Evolutionary conservation across 1,140 invertebrate genomes (phyloP), one percentile per base, ranked within the genome.

Genomic region (Latrodectus geometricus): DNA sequence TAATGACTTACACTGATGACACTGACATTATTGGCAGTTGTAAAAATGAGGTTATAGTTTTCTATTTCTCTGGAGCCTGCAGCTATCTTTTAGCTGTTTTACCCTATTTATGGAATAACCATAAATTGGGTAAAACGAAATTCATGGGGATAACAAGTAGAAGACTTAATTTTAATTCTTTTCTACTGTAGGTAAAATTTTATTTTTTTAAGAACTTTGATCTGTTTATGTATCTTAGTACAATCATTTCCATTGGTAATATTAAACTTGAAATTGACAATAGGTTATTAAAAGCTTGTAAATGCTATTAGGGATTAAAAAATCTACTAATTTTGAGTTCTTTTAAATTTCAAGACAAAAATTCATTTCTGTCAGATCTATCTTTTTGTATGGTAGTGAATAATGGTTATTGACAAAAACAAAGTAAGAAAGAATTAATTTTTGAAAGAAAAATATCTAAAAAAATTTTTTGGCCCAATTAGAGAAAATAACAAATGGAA

Each of bases 241-340:
- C 66, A 11, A 69, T 69, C 15, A 69, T 69, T 69, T 69, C 66
- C n/a, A 69, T 9, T 8, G 9, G n/a, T n/a, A n/a, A 21, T 69
- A n/a, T 69, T 21, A 69, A 69, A 69, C 66, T 69, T 69, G 66
- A 21, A 69, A 69, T 69, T 69, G n/a, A 69, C 66, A 56, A 56
- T 56, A 9, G n/a, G n/a, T n/a, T n/a, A 56, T 56, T 56, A 8
- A 56, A 56, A 14, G 54, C 66, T 69, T 9, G 20, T 69, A 9
- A 17, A 69, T 69, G 66, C 15, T 69, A 69, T 69, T 8, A 21
- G 8, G 66, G 66, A 8, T 11, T 69, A 69, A 69, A n/a, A 61
- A 69, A 69, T 21, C 8, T 56, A 56, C 14, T n/a, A 56, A 56
- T 9, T 56, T 14, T 56, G 8, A 9, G 14, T 14, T 56, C 8